Evolutionary conservation across 2,888 invertebrate species (phyloP).

Genomic region (Morpho deidamia): DNA sequence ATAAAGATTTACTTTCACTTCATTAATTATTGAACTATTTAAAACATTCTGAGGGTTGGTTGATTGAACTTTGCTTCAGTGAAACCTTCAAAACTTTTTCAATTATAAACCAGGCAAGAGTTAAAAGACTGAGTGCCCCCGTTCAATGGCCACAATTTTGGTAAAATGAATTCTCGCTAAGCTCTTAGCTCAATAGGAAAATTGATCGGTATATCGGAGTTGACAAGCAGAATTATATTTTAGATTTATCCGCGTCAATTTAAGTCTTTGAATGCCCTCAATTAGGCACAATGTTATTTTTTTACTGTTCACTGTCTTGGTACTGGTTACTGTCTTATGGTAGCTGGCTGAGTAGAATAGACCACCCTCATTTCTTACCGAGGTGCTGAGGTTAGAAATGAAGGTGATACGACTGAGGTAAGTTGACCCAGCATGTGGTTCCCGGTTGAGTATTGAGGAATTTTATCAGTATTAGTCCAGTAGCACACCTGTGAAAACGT

Average conservation of each 20-base stretch:
- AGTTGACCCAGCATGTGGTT: too few species aligned
- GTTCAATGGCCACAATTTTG: not conserved
- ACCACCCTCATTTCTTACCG: too few species aligned
- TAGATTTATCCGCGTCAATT: too few species aligned
- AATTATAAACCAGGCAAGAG: slow-evolving; percentile 37
- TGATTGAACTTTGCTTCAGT: slow-evolving; percentile 5
- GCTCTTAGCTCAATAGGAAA: not conserved
- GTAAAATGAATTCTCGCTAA: slow-evolving; percentile 15
- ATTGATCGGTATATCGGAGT: not conserved
- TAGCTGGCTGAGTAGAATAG: too few species aligned
- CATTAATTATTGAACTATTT: slow-evolving; percentile 1
- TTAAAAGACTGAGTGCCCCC: slow-evolving; percentile 25
- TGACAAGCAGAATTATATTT: too few species aligned
- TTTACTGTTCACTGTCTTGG: too few species aligned
- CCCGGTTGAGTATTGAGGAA: too few species aligned
- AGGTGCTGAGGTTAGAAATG: too few species aligned
- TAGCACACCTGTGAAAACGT: too few species aligned
- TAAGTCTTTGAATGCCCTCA: not conserved
- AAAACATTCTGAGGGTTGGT: slow-evolving; percentile 1
- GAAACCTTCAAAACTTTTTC: slow-evolving; percentile 37
- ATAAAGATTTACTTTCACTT: slow-evolving; percentile 1
- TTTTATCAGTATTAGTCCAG: too few species aligned
- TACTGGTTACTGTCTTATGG: too few species aligned
- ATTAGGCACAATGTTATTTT: not conserved
- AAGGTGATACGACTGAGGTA: too few species aligned